These are phyloP conservation scores for Artemia franciscana DNA, from an alignment of 1,140 invertebrate species.

Conservation along the genomic window DNA sequence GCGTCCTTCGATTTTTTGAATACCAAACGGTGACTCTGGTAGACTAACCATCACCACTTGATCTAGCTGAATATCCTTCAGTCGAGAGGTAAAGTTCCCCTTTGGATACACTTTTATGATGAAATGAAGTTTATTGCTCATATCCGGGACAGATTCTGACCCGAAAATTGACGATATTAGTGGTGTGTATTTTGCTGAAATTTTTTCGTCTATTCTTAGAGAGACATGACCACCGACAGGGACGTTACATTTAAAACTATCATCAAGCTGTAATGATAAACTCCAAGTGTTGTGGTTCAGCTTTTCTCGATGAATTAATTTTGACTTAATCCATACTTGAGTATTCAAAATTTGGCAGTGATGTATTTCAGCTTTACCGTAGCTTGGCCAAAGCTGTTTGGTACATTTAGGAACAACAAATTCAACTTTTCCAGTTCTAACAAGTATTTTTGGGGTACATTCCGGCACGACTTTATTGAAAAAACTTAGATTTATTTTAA, in stretches of 20 bases:
- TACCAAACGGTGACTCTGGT: background rate
- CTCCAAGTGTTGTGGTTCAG: background rate
- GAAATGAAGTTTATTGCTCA: background rate
- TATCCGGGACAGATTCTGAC: background rate
- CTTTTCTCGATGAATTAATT: background rate
- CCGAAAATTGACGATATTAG: background rate
- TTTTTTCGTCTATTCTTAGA: background rate
- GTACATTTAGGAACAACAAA: background rate
- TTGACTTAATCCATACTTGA: background rate
- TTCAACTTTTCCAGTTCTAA: background rate
- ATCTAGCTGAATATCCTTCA: background rate
- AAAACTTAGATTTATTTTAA: background rate
- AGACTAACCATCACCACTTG: background rate
- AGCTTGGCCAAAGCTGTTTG: background rate
- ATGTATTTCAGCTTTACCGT: background rate
- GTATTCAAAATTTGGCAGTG: background rate
- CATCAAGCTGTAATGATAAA: background rate
- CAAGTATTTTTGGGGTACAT: background rate
- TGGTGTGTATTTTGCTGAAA: background rate
- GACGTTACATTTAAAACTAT: background rate
- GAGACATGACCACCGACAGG: background rate
- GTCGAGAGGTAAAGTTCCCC: background rate
- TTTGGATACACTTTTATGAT: background rate
- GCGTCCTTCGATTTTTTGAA: background rate
- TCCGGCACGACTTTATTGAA: background rate